Evolutionary conservation across 2,888 invertebrate species (phyloP), one percentile per base, ranked within the genome.

Genomic region (Megalurothrips usitatus): DNA sequence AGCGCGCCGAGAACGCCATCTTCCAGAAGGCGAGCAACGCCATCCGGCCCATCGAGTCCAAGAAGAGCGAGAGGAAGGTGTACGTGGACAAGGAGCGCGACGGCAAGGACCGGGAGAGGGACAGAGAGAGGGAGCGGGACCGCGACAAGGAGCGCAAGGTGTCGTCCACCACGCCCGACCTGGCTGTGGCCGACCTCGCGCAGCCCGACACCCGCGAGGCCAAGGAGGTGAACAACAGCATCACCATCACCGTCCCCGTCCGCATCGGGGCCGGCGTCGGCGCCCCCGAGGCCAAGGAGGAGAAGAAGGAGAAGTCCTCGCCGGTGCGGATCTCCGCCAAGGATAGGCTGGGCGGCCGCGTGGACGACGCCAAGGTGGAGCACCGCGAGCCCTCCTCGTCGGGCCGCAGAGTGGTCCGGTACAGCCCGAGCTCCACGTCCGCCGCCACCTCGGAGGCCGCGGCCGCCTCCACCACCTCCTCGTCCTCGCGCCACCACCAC

Each of bases 1-100:
- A 96, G 86, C 90, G 96, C 84, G 96, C 97, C 1, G 96, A 97
- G 88, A 96, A 96, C 86, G 96, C 94, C 0, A 94, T 97, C 84
- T 95, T 96, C 86, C 94, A 96, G 78, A 95, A 96, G 87, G 94
- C 94, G 0, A 94, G 23, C 78, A 94, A 93, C 85, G 94, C 95
- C 0, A 92, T 94, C 79, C 89, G 93, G 82, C 93, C 82, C 68
- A 86, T 87, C 11, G 86, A 87, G 82, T 86, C 87, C 48, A 86
- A 86, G 17, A 87, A 87, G 87, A 87, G 83, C 80, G 88, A 82
- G 84, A 83, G 82, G 85, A 85, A 82, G 83, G 82, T 83, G 82
- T 82, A 83, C 83, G 81, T 82, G 83, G 68, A 68, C 68, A 68
- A 68, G 68, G 68, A 68, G 34, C 34, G 34, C 6, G 34, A 43